A percentile compares a stretch with the other conserved stretches of the same genome.
phyloP scores from a whole-genome alignment of 2,888 invertebrate genomes.

The Cerastis leucographa region DNA sequence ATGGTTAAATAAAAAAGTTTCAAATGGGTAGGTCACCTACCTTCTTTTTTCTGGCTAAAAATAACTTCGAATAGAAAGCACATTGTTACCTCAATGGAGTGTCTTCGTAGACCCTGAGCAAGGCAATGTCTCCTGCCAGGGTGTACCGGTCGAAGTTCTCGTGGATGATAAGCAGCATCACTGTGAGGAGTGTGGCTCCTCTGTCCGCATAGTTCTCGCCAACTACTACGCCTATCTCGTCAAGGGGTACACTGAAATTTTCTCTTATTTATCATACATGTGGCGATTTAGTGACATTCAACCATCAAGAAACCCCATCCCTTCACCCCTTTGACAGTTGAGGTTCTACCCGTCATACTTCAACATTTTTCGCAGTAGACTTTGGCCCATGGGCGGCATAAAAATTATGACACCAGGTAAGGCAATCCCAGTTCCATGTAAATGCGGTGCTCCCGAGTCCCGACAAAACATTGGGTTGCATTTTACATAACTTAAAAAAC shows the following conservation, averaged over 20 bases:
- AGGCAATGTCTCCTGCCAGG: conserved; percentile 76
- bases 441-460: no score
- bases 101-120: conserved; percentile 78
- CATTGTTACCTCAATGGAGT: conserved; percentile 70
- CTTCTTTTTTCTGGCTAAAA: neutral
- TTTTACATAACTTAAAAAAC: no score
- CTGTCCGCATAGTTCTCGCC: conserved; percentile 85
- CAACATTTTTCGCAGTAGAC: no score
- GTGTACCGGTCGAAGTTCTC: conserved; percentile 77
- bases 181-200: conserved; percentile 75
- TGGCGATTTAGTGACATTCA: neutral
- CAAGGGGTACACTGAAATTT: conserved; percentile 77
- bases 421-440: no score
- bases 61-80: neutral
- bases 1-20: neutral
- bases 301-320: neutral
- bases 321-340: neutral
- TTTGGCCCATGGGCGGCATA: no score
- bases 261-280: neutral
- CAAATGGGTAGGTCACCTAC: neutral
- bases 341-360: no score
- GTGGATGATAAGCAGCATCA: conserved; percentile 78
- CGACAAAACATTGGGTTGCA: no score
- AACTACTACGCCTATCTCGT: conserved; percentile 78
- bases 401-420: no score